Evolutionary conservation across 2,888 invertebrate species (phyloP).

Genomic region (Epinotia ramella): DNA sequence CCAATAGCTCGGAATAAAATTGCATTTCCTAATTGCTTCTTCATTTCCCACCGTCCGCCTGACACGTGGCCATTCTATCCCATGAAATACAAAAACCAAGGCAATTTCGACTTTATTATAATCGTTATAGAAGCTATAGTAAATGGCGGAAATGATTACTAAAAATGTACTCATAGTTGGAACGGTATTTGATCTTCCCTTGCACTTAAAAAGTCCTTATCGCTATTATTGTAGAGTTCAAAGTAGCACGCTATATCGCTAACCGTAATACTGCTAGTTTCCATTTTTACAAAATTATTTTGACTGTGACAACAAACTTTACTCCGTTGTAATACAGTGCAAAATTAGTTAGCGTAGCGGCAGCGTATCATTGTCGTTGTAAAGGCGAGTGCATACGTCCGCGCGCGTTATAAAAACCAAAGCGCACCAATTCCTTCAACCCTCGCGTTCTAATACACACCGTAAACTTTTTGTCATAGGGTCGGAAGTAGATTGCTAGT

Average conservation of each 20-base stretch:
- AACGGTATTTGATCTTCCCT: conserved; percentile 37
- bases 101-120: conserved; percentile 49
- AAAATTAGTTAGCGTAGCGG: conserved; percentile 41
- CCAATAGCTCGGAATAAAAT: conserved; percentile 70
- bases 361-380: conserved; percentile 49
- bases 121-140: conserved; percentile 44
- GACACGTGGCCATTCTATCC: conserved; percentile 75
- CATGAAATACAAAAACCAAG: conserved; percentile 47
- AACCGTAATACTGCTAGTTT: conserved; percentile 46
- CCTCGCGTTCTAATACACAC: not conserved
- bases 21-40: conserved; percentile 79
- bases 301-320: conserved; percentile 45
- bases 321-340: conserved; percentile 47
- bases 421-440: not conserved
- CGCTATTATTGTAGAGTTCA: conserved; percentile 46
- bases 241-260: conserved; percentile 45
- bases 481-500: not conserved
- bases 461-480: conserved; percentile 51
- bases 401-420: conserved; percentile 34
- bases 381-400: conserved; percentile 60
- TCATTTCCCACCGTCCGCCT: conserved; percentile 74
- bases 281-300: conserved; percentile 12
- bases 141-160: not conserved
- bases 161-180: conserved; percentile 26
- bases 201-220: conserved; percentile 39